phyloP scores from a whole-genome alignment of 2,888 invertebrate genomes.

The Horisme vitalbata region DNA sequence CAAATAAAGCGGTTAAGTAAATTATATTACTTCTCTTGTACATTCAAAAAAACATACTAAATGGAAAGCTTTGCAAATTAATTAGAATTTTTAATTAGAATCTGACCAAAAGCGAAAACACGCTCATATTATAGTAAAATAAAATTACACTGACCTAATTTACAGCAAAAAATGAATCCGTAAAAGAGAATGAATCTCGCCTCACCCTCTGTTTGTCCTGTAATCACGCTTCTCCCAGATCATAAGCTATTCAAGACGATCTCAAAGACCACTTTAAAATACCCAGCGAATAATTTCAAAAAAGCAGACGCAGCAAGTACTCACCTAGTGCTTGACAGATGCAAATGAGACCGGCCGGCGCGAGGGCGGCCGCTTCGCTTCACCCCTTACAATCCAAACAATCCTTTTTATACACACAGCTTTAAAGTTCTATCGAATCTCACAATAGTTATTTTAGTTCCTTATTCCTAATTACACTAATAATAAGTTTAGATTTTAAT shows the following conservation, averaged over 20 bases:
- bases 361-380: slow-evolving; percentile 51
- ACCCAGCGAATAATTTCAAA: slow-evolving; percentile 50
- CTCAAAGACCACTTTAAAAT: slow-evolving; percentile 46
- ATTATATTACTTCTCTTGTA: not conserved
- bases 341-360: slow-evolving; percentile 65
- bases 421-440: slow-evolving; percentile 51
- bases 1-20: not conserved
- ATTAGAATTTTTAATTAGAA: slow-evolving; percentile 5
- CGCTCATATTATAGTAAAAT: slow-evolving; percentile 8
- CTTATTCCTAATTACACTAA: slow-evolving; percentile 37
- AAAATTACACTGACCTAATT: slow-evolving; percentile 12
- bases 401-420: slow-evolving; percentile 59
- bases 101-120: not conserved
- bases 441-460: slow-evolving; percentile 47
- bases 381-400: slow-evolving; percentile 69
- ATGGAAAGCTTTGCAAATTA: not conserved
- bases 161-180: slow-evolving; percentile 35
- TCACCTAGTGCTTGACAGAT: slow-evolving; percentile 70
- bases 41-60: not conserved
- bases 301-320: slow-evolving; percentile 63
- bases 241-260: slow-evolving; percentile 47
- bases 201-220: slow-evolving; percentile 38
- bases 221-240: slow-evolving; percentile 44
- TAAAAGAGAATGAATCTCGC: slow-evolving; percentile 35
- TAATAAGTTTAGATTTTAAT: slow-evolving; percentile 40